Conservation (phyloP, 2,113 vertebrate genomes). For the Himantopus leucocephalus region DNA sequence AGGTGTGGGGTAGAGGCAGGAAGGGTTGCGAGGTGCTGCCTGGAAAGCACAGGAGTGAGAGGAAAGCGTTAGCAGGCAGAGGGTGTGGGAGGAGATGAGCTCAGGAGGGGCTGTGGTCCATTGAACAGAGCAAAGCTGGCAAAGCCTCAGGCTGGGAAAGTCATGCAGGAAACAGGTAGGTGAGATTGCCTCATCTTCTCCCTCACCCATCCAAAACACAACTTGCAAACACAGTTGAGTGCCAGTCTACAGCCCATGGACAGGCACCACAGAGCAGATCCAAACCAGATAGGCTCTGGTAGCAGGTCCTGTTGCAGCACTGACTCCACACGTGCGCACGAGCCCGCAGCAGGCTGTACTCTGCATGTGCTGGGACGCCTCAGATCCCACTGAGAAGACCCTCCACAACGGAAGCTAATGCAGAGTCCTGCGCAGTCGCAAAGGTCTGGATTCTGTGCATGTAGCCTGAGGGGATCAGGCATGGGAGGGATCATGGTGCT, state of each 20-base stretch:
- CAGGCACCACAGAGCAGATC: not conserved
- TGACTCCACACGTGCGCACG: accelerated
- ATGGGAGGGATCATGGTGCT: not conserved
- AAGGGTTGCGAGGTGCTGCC: not conserved
- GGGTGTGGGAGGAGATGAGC: not conserved
- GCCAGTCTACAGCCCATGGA: not conserved
- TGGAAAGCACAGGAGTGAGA: not conserved
- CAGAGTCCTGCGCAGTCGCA: not conserved
- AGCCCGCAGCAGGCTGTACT: not conserved
- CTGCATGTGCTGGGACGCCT: not conserved
- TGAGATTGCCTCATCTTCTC: not conserved
- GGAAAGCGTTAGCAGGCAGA: not conserved
- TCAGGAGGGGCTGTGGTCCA: not conserved
- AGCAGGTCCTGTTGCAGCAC: accelerated
- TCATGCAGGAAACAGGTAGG: not conserved
- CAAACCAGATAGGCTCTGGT: not conserved
- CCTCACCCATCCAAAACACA: not conserved
- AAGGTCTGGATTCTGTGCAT: not conserved
- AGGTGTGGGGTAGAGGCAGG: not conserved
- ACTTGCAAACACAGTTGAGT: not conserved
- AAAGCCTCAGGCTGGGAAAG: not conserved
- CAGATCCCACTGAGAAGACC: not conserved
- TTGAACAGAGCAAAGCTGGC: not conserved
- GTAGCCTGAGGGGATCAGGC: not conserved
- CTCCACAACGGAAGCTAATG: not conserved